Conservation (phyloP, 2,113 vertebrate genomes). For the Cyanoderma ruficeps region DNA sequence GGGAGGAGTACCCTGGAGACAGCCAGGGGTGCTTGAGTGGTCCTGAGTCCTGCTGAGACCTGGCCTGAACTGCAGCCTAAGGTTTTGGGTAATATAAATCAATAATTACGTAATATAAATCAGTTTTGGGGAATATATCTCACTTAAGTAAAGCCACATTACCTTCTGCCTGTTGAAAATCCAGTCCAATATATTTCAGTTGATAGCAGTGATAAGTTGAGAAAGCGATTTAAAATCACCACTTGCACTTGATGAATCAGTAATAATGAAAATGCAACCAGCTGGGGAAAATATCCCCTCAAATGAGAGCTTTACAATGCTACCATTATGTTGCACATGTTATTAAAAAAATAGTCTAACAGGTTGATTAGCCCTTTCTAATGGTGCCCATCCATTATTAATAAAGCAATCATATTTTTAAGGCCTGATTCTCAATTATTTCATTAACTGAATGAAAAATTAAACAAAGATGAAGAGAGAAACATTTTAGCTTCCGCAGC, state of each 20-base stretch:
- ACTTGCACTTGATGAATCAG: not conserved
- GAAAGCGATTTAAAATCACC: not conserved
- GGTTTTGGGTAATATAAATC: not conserved
- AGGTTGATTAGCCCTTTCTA: slow-evolving; percentile 46
- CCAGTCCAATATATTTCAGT: not conserved
- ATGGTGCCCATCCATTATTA: slow-evolving; percentile 47
- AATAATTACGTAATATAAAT: not conserved
- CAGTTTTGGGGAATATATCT: not conserved
- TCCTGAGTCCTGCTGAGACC: rapidly evolving
- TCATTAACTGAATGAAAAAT: slow-evolving; percentile 40
- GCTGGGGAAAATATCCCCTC: not conserved
- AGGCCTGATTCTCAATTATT: slow-evolving; percentile 33
- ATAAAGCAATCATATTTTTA: slow-evolving; percentile 35
- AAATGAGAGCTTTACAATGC: not conserved
- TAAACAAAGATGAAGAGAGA: slow-evolving; percentile 17
- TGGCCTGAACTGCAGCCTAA: not conserved
- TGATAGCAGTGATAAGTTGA: not conserved
- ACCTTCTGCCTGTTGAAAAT: not conserved
- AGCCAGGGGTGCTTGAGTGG: not conserved
- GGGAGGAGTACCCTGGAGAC: not conserved
- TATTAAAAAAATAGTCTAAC: slow-evolving; percentile 23
- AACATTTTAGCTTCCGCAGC: slow-evolving; percentile 4
- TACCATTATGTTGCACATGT: not conserved
- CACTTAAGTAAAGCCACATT: not conserved
- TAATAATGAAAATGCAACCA: slow-evolving; percentile 13